Evolutionary conservation across 2,113 vertebrate species (phyloP), one percentile per base, ranked within the genome.

Genomic region (Hippolais icterina): DNA sequence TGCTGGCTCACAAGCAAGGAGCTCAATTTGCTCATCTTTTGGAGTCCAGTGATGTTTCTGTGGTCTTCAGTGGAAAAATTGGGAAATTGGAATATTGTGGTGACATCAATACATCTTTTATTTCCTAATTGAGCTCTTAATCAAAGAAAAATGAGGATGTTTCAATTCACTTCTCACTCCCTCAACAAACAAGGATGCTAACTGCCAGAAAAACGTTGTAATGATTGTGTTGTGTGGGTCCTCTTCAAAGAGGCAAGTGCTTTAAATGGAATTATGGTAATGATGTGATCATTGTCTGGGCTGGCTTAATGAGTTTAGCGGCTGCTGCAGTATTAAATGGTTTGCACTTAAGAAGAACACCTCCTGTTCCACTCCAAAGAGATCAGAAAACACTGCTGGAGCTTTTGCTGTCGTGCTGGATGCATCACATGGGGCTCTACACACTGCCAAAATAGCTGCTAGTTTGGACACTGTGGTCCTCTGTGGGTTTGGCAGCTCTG

Each of bases 261-360:
- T 96, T 79, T 78, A 75, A 91, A 83, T 83, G 80, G 83, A 94
- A 76, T 94, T 92, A 94, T 87, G 81, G 12, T 96, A 92, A 96
- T 79, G 93, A 64, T 95, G 93, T 83, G 87, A 85, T 97, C 74
- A 65, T 76, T 91, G 87, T 82, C 93, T 94, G 87, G 61, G 74
- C 61, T 85, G 56, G 10, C 70, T 91, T 91, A 96, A 96, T 91
- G 89, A 93, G 70, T 89, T 91, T 54, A 79, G 83, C 14, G 1
- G 78, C 81, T 83, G 81, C 66, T 94, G 69, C 52, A 68, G 41
- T 60, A 87, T 91, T 93, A 93, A 94, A 83, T 77, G 83, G 63
- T 87, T 76, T 35, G 65, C 83, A 95, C 84, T 96, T 89, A 54
- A 87, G 86, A 78, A 91, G 92, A 97, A 91, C 42, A 69, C 50